Evolutionary conservation across 2,888 invertebrate genomes (phyloP), one percentile per base, ranked within the genome.

Genomic region (Aromia moschata): DNA sequence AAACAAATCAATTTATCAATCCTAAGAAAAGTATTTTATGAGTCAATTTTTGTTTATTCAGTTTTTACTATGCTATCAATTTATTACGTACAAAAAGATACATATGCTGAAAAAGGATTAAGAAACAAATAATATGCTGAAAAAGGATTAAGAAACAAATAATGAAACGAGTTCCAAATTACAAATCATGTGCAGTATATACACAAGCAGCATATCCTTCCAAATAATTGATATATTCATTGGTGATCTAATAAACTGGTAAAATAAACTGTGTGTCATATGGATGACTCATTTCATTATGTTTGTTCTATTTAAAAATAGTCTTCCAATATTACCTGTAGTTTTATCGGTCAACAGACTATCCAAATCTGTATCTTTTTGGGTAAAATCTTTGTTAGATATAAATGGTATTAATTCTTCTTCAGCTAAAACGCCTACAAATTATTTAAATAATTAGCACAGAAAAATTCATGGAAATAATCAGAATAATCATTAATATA

Each of bases 391-490:
- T 51, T 73, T 75, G 36, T 74, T 72, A 11, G 70, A 58, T 51
- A 80, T 75, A 37, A 77, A 79, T 9, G 81, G 78, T 58, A 81
- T 78, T 36, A 81, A 74, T 47, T 81, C 82, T 20, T 77, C 77
- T 68, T 80, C 81, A 36, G 77, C 78, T 20, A 80, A 59, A 30
- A 77, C 63, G 46, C 71, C 77, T 77, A 53, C 12, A 72, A 75
- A 33, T 7, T n/a, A 5, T 5, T 25, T 25, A 61, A 47, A 46
- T n/a, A 30, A 54, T 36, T 14, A 14, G 56, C 51, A 20, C 41
- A 17, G 18, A 10, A 12, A 25, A 25, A 25, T 5, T 25, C 25
- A 25, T n/a, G n/a, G n/a, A n/a, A n/a, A n/a, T n/a, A n/a, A n/a
- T n/a, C n/a, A n/a, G n/a, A n/a, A n/a, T n/a, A n/a, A n/a, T n/a